These are phyloP conservation scores for Epizoanthus stellaris DNA, from an alignment of 92 coral and sea anemone species.

Conservation along the genomic window DNA sequence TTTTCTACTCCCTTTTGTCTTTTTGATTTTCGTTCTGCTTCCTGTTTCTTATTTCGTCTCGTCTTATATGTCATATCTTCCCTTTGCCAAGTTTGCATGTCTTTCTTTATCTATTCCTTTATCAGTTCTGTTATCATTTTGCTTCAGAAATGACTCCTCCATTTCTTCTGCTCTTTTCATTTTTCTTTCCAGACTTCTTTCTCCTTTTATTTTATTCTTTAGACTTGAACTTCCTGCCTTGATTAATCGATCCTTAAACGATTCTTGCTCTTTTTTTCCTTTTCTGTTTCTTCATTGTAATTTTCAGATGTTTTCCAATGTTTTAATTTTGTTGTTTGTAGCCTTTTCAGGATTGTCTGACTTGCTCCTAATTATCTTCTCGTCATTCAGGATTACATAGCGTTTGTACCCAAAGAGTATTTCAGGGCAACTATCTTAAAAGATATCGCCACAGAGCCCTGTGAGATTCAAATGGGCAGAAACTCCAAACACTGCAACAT, in stretches of 20 bases:
- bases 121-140: no score
- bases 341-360: not conserved
- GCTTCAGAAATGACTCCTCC: no score
- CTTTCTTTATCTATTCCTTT: no score
- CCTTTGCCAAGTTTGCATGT: no score
- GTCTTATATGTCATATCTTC: no score
- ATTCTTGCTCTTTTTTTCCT: no score
- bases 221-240: no score
- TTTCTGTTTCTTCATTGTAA: no score
- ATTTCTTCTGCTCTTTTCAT: no score
- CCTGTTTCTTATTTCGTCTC: not conserved
- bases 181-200: no score
- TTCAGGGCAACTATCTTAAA: slow-evolving; percentile 22
- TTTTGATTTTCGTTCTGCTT: not conserved
- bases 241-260: no score
- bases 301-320: not conserved
- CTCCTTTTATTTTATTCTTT: no score
- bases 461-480: slow-evolving; percentile 19
- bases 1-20: not conserved
- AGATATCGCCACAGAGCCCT: slow-evolving; percentile 21
- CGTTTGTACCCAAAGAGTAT: slow-evolving; percentile 41
- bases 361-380: not conserved
- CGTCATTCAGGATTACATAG: slow-evolving; percentile 28
- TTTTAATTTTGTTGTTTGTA: not conserved
- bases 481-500: slow-evolving; percentile 27